Percentiles rank a stretch among this genome's conserved stretches.
Conservation (phyloP, 2,888 invertebrate genomes). For the Brassicogethes aeneus region DNA sequence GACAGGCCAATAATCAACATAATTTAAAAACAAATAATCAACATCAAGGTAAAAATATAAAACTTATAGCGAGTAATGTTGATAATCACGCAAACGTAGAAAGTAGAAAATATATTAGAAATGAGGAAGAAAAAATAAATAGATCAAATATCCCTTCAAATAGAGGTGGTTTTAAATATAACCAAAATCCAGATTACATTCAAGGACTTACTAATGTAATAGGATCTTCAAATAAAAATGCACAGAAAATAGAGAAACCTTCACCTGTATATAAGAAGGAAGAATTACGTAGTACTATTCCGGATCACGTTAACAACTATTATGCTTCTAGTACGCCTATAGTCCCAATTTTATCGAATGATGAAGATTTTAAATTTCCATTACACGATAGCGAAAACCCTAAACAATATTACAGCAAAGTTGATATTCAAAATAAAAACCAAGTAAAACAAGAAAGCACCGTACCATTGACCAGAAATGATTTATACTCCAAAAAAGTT, state of each 20-base stretch:
- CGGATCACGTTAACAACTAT: neutral
- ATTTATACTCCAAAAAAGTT: conserved; percentile 9
- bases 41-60: neutral
- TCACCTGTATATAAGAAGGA: no score
- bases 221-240: conserved; percentile 32
- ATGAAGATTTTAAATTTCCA: conserved; percentile 20
- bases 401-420: neutral
- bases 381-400: conserved; percentile 14
- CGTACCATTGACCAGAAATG: conserved; percentile 8
- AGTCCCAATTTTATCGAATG: neutral
- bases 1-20: neutral
- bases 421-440: neutral
- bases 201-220: conserved; percentile 40
- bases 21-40: no score
- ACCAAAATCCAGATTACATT: conserved; percentile 27
- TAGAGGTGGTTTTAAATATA: conserved; percentile 11
- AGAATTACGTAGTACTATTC: no score
- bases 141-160: conserved; percentile 23
- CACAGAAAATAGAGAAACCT: neutral
- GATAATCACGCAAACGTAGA: neutral
- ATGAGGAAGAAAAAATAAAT: no score
- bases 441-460: conserved; percentile 4
- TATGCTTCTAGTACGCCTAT: neutral
- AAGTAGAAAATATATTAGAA: neutral
- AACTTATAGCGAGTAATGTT: neutral